A percentile compares a stretch with the other conserved stretches of the same genome.
Conservation (phyloP, 2,888 invertebrate genomes). For the Dynastes maya region DNA sequence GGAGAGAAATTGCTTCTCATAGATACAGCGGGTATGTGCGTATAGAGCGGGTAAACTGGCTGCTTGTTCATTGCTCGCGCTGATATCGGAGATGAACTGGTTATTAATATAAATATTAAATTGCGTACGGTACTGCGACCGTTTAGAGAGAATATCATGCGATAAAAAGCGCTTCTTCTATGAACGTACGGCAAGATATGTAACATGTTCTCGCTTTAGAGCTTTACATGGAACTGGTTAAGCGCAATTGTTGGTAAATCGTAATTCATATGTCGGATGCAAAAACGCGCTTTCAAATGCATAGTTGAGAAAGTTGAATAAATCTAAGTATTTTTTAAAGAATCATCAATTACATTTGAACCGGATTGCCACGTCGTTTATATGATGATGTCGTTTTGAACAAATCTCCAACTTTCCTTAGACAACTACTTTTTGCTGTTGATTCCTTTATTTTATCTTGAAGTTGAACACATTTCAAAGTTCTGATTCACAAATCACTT, state of each 20-base stretch:
- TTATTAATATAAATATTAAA: constrained; percentile 47
- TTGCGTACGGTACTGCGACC: constrained; percentile 37
- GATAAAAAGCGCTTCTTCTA: constrained; percentile 26
- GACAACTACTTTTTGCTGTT: too few species aligned
- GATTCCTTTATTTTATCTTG: too few species aligned
- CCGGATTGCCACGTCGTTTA: too few species aligned
- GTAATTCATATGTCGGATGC: background rate
- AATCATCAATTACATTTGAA: too few species aligned
- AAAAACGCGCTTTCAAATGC: background rate
- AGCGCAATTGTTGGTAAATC: constrained; percentile 18
- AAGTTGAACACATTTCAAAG: too few species aligned
- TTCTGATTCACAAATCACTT: too few species aligned
- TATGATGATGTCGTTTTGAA: too few species aligned
- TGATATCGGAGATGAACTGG: constrained; percentile 34
- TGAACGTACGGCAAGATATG: constrained; percentile 15
- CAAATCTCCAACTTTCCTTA: too few species aligned
- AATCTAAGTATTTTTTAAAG: background rate
- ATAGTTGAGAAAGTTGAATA: background rate
- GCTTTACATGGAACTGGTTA: background rate
- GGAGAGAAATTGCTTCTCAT: constrained; percentile 37
- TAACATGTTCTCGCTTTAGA: background rate
- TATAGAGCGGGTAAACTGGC: constrained; percentile 16
- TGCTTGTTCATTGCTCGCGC: constrained; percentile 11
- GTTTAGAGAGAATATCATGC: constrained; percentile 36
- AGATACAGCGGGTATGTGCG: constrained; percentile 28